Conservation (phyloP, 2,888 invertebrate genomes). For the Noctua comes region DNA sequence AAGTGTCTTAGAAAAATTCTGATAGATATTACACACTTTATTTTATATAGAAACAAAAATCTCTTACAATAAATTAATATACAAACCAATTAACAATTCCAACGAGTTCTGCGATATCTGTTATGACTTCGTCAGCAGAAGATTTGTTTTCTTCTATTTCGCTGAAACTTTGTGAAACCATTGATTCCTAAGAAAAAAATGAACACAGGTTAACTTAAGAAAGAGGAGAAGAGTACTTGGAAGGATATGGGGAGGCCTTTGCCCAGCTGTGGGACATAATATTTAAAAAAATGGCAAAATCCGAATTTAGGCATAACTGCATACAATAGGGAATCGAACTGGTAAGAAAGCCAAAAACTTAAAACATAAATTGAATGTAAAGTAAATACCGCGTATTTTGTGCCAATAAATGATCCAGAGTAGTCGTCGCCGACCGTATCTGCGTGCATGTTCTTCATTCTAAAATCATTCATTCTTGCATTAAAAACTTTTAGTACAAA, state of each 20-base stretch:
- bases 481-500: background rate
- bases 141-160: slow-evolving; percentile 68
- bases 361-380: background rate
- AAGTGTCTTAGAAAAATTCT: background rate
- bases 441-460: slow-evolving; percentile 81
- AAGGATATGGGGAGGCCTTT: background rate
- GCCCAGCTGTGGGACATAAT: background rate
- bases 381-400: background rate
- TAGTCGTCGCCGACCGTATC: fast-evolving
- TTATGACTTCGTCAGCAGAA: slow-evolving; percentile 80
- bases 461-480: slow-evolving; percentile 61
- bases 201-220: background rate
- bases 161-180: background rate
- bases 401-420: fast-evolving
- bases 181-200: slow-evolving; percentile 34
- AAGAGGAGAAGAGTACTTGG: background rate
- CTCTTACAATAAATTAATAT: background rate
- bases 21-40: background rate
- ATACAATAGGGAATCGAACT: background rate
- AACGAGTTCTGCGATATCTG: slow-evolving; percentile 81
- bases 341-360: background rate
- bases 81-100: slow-evolving; percentile 83
- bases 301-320: background rate
- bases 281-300: too few species aligned
- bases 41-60: background rate